These are phyloP conservation scores for Gerris buenoi DNA, from an alignment of 1,140 invertebrate species.

Conservation along the genomic window DNA sequence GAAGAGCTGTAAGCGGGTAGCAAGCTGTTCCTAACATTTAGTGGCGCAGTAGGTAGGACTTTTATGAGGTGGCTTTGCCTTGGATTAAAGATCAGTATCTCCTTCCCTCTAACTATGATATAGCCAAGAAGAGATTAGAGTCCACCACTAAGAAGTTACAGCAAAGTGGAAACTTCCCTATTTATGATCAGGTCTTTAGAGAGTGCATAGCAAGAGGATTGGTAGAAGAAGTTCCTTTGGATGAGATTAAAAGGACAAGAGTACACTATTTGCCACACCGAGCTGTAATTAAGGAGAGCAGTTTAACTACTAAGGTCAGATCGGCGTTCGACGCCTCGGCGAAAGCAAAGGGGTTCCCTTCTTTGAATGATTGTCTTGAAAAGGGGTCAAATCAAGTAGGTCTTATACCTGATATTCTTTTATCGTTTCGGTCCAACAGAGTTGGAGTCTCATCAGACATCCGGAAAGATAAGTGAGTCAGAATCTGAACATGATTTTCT, in stretches of 20 bases:
- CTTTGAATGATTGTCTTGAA: constrained; percentile 6
- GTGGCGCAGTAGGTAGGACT: no score
- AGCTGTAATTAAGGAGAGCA: constrained; percentile 2
- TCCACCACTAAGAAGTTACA: constrained; percentile 6
- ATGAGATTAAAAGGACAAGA: neutral
- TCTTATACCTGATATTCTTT: constrained; percentile 3
- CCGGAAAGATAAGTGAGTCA: neutral
- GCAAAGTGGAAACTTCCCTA: neutral
- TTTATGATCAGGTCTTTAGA: constrained; percentile 1
- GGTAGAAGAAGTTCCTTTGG: neutral
- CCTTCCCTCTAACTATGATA: neutral
- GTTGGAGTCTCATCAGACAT: neutral
- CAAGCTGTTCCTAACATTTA: no score
- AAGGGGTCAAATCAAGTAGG: constrained; percentile 8
- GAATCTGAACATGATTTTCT: neutral
- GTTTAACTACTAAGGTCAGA: neutral
- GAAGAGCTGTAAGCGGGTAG: no score
- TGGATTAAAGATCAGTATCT: constrained; percentile 4
- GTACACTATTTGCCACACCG: constrained; percentile 8
- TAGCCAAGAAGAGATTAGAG: constrained; percentile 1
- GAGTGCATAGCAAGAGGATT: neutral
- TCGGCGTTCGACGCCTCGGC: neutral
- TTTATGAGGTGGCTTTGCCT: constrained; percentile 3
- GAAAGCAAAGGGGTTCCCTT: neutral
- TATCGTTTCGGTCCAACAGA: neutral